Conservation (phyloP, 2,797 vertebrate genomes). For the Phaenicophaeus curvirostris region DNA sequence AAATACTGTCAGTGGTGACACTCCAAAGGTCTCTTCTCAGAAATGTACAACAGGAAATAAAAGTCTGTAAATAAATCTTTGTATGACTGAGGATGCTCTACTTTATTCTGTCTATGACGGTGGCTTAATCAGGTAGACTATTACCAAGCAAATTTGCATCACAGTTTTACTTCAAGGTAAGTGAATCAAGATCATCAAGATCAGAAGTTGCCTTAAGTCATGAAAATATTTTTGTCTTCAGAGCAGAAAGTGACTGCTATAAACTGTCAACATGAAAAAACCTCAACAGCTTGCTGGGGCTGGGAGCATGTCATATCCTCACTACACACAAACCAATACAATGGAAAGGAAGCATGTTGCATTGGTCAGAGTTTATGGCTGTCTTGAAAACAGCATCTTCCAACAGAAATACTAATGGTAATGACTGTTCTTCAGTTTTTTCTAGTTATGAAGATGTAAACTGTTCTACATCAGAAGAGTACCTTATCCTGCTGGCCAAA, state of each 20-base stretch:
- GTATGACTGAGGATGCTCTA: neutral
- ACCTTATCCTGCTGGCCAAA: neutral
- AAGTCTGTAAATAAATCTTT: neutral
- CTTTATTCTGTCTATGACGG: neutral
- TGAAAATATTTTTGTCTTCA: neutral
- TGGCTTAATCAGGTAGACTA: neutral
- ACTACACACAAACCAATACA: rapidly evolving
- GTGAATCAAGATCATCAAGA: neutral
- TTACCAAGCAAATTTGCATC: neutral
- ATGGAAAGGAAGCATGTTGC: neutral
- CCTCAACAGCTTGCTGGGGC: neutral
- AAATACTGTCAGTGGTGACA: neutral
- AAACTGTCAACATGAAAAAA: neutral
- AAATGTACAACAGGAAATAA: neutral
- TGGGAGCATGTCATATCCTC: neutral
- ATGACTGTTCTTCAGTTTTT: neutral
- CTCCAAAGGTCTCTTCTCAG: neutral
- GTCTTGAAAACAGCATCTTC: neutral
- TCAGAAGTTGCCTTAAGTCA: neutral
- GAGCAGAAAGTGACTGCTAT: neutral
- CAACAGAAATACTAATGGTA: neutral
- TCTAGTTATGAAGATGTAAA: neutral
- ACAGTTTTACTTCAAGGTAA: neutral
- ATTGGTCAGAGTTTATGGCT: neutral
- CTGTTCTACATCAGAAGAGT: neutral